Evolutionary conservation across 2,113 vertebrate genomes (phyloP).

Genomic region (Halichoerus grypus): DNA sequence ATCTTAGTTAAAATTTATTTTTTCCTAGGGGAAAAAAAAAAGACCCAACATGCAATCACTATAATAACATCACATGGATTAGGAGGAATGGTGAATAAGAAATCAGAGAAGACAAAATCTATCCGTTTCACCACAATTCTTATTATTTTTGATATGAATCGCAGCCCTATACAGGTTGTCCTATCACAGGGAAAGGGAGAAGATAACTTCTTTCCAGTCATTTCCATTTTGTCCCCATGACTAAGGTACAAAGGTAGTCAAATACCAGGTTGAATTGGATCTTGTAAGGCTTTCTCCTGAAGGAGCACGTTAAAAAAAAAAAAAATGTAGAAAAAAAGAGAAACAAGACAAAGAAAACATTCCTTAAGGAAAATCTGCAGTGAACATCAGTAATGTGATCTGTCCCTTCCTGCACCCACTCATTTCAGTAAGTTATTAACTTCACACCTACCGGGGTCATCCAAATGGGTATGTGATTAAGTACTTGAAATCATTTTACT

Average conservation of each 20-base stretch:
- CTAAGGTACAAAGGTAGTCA: background rate
- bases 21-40: background rate
- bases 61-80: background rate
- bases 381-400: background rate
- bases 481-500: slow-evolving; percentile 59
- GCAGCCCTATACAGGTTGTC: background rate
- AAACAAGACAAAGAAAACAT: slow-evolving; percentile 28
- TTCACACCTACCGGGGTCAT: slow-evolving; percentile 66
- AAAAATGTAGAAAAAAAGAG: background rate
- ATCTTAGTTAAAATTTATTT: background rate
- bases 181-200: background rate
- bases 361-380: background rate
- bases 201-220: slow-evolving; percentile 2
- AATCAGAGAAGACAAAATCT: background rate
- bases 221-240: background rate
- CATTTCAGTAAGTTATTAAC: slow-evolving; percentile 67
- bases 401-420: slow-evolving; percentile 40
- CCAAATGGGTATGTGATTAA: slow-evolving; percentile 64
- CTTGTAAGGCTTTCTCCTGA: background rate
- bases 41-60: background rate
- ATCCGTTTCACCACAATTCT: background rate
- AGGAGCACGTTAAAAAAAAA: background rate
- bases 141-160: background rate
- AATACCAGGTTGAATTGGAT: slow-evolving; percentile 7
- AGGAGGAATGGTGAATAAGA: background rate